These are phyloP conservation scores for Netelia melanura DNA, from an alignment of 2,888 invertebrate genomes.

Conservation along the genomic window DNA sequence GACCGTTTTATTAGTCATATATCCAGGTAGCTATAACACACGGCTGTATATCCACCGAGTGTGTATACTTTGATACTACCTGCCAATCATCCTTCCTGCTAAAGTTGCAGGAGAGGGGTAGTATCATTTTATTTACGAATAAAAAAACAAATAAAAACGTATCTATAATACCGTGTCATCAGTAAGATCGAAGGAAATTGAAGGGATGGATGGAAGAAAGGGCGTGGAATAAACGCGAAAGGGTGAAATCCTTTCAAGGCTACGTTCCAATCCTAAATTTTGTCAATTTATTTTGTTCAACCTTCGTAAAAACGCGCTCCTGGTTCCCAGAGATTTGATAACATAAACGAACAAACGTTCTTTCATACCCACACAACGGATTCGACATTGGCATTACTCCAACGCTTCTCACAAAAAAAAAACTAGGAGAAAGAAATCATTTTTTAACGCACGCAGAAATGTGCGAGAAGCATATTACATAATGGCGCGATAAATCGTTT, in stretches of 20 bases:
- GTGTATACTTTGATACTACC: conserved; percentile 10
- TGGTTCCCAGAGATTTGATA: too few relatives aligned
- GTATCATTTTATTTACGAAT: conserved; percentile 60
- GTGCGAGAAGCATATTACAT: neutral
- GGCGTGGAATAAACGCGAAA: too few relatives aligned
- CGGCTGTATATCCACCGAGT: conserved; percentile 9
- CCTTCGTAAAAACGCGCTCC: too few relatives aligned
- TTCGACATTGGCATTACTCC: neutral
- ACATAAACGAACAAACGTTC: too few relatives aligned
- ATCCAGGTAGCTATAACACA: neutral
- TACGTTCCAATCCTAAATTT: too few relatives aligned
- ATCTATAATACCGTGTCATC: conserved; percentile 9
- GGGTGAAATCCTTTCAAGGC: too few relatives aligned
- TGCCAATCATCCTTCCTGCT: conserved; percentile 17
- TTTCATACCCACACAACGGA: too few relatives aligned
- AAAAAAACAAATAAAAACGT: neutral
- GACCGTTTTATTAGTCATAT: conserved; percentile 3
- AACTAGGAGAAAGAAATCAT: neutral
- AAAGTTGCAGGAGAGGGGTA: neutral
- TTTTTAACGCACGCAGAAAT: neutral
- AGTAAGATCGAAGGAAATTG: neutral
- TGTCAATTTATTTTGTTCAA: too few relatives aligned
- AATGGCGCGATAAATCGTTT: conserved; percentile 12
- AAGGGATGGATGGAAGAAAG: too few relatives aligned
- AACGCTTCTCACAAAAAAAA: neutral